Evolutionary conservation across 2,113 vertebrate genomes (phyloP).

Genomic region (Anguilla rostrata): DNA sequence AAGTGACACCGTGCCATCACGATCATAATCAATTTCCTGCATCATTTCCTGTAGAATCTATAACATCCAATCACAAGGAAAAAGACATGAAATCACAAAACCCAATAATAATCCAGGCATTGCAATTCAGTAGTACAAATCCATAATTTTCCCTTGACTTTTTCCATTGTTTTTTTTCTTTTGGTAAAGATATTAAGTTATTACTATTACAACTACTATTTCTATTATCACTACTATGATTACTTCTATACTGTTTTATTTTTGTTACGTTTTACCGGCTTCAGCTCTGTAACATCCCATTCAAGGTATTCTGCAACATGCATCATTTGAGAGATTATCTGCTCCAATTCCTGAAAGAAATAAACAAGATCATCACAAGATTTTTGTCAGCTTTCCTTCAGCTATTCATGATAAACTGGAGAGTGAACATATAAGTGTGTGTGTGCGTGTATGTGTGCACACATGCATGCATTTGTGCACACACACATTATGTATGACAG

Average conservation of each 20-base stretch:
- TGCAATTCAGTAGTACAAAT: neutral
- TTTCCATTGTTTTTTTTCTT: too few species aligned
- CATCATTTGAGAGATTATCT: slow-evolving; percentile 84
- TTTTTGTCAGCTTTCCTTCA: neutral
- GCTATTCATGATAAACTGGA: neutral
- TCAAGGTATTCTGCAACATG: slow-evolving; percentile 83
- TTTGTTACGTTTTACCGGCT: slow-evolving; percentile 71
- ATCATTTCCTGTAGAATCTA: slow-evolving; percentile 98
- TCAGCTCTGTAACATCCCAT: slow-evolving; percentile 88
- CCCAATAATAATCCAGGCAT: neutral
- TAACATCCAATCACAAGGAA: neutral
- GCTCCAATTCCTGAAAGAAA: slow-evolving; percentile 73
- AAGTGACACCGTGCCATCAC: slow-evolving; percentile 87
- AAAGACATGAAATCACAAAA: neutral
- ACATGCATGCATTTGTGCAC: too few species aligned
- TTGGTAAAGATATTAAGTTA: too few species aligned
- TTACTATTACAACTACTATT: too few species aligned
- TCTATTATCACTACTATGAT: neutral
- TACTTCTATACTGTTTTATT: too few species aligned
- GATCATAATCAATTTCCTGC: slow-evolving; percentile 94
- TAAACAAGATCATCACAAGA: neutral
- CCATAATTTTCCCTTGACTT: neutral
- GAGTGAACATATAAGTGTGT: neutral
- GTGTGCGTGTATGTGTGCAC: too few species aligned
- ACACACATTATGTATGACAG: neutral